phyloP scores from a whole-genome alignment of 2,113 vertebrate genomes.

The Zapornia atra region DNA sequence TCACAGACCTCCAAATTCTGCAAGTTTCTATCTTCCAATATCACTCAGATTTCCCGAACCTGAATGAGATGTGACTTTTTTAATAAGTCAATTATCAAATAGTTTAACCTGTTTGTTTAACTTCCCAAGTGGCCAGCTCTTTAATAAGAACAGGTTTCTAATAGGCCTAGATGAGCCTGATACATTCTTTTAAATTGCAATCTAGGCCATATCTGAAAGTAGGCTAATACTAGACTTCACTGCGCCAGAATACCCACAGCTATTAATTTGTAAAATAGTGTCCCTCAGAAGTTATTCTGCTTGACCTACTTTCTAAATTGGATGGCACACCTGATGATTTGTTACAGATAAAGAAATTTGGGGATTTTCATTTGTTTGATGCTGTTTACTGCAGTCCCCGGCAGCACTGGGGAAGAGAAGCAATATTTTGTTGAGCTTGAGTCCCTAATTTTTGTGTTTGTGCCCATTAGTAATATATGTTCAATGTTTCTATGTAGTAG shows the following conservation, averaged over 20 bases:
- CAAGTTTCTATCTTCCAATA: not conserved
- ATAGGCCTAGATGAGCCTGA: not conserved
- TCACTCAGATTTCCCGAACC: not conserved
- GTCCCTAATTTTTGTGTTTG: not conserved
- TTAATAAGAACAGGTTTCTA: constrained; percentile 24
- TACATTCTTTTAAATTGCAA: not conserved
- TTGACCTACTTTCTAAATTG: constrained; percentile 16
- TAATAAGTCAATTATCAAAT: not conserved
- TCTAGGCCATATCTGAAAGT: constrained; percentile 10
- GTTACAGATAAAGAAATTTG: not conserved
- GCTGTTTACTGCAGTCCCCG: not conserved
- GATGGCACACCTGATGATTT: not conserved
- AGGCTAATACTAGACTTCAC: constrained; percentile 11
- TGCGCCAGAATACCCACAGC: constrained; percentile 17
- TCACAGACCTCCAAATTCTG: not conserved
- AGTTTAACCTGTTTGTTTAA: constrained; percentile 36
- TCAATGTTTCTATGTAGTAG: not conserved
- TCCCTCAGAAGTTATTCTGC: constrained; percentile 18
- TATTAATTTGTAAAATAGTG: constrained; percentile 22
- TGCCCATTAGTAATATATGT: not conserved
- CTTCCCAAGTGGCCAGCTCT: constrained; percentile 4
- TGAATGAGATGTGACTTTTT: not conserved
- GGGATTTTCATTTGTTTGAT: not conserved
- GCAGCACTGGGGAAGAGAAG: not conserved
- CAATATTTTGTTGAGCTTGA: not conserved